These are phyloP conservation scores for Eurytemora carolleeae DNA, from an alignment of 1,140 invertebrate genomes.

Conservation along the genomic window DNA sequence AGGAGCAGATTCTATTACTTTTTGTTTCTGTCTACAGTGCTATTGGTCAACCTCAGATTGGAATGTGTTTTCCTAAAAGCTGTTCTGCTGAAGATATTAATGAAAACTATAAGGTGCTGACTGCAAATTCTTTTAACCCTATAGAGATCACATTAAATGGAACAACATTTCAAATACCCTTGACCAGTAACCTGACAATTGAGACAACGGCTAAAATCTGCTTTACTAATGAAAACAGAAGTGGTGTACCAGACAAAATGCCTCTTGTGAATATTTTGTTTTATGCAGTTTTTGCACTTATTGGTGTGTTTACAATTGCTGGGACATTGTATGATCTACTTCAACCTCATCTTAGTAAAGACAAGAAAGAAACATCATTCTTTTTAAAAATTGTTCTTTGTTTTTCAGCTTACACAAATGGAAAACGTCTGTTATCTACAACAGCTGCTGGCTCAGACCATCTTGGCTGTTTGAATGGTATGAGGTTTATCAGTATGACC, in stretches of 20 bases:
- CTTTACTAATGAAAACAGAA: background rate
- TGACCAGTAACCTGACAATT: background rate
- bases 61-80: background rate
- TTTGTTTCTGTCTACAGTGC: background rate
- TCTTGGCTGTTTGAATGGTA: background rate
- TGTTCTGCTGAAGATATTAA: background rate
- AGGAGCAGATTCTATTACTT: background rate
- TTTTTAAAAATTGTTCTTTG: background rate
- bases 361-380: background rate
- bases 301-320: background rate
- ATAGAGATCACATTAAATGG: background rate
- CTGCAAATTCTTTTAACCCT: background rate
- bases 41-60: background rate
- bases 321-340: background rate
- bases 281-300: background rate
- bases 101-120: background rate
- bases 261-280: background rate
- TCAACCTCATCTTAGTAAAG: background rate
- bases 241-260: background rate
- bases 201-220: background rate
- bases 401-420: background rate
- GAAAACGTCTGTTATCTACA: background rate
- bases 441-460: background rate
- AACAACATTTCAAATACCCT: background rate
- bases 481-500: background rate